Percentiles rank a stretch among this genome's conserved stretches.
Conservation (phyloP, 2,888 invertebrate species). For the Deroplatys truncata region DNA sequence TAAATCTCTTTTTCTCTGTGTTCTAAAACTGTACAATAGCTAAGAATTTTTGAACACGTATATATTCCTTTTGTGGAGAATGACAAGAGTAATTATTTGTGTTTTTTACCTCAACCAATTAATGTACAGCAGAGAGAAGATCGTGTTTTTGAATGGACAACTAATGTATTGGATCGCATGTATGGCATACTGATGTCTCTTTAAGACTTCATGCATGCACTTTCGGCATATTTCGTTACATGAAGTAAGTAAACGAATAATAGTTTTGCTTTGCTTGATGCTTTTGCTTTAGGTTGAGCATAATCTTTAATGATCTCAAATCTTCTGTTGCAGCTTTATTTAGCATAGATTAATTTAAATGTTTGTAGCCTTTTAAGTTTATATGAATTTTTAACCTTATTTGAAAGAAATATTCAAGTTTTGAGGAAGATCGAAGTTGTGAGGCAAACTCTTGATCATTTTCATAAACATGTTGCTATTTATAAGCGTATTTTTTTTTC, state of each 20-base stretch:
- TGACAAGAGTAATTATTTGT: neutral
- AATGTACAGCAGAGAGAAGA: neutral
- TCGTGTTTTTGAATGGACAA: neutral
- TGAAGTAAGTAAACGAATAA: neutral
- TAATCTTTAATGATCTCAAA: too few species aligned
- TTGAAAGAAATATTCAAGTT: neutral
- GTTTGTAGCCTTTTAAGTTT: neutral
- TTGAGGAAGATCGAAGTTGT: neutral
- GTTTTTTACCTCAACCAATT: neutral
- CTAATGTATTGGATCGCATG: neutral
- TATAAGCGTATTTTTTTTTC: too few species aligned
- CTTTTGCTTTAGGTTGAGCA: neutral
- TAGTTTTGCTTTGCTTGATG: neutral
- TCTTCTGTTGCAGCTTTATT: neutral
- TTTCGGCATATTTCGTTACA: neutral
- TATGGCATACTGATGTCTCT: neutral
- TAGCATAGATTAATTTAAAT: neutral
- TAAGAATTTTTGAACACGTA: neutral
- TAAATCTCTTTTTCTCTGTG: neutral
- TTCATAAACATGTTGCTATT: too few species aligned
- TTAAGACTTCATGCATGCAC: neutral
- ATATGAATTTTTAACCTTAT: neutral
- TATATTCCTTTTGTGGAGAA: neutral
- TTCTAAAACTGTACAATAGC: neutral
- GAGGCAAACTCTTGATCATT: too few species aligned